phyloP scores from a whole-genome alignment of 2,113 vertebrate genomes.

The Cranoglanis bouderius region DNA sequence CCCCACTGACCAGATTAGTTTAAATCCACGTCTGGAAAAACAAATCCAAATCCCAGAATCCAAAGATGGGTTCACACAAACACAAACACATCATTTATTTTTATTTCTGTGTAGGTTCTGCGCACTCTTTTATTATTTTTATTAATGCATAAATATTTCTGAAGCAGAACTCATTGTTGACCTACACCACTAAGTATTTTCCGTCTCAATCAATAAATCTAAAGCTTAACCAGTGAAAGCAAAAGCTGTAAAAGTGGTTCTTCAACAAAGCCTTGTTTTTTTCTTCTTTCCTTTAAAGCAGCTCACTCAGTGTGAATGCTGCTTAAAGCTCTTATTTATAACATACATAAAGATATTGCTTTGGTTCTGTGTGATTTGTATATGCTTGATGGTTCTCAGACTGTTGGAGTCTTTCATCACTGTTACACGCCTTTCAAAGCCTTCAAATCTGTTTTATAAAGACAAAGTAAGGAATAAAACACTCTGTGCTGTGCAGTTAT shows the following conservation, averaged over 20 bases:
- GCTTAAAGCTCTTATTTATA: background rate
- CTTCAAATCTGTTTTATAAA: background rate
- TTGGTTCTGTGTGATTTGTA: background rate
- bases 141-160: background rate
- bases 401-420: background rate
- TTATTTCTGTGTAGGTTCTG: background rate
- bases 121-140: background rate
- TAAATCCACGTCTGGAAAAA: conserved; percentile 28
- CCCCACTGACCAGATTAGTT: conserved; percentile 8
- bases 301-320: background rate
- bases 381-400: background rate
- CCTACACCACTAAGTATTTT: background rate
- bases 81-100: background rate
- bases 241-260: background rate
- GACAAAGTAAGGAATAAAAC: background rate
- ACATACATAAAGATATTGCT: background rate
- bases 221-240: background rate
- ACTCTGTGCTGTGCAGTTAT: background rate
- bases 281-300: background rate
- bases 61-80: background rate
- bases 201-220: background rate
- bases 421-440: background rate
- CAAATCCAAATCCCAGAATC: background rate
- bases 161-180: background rate
- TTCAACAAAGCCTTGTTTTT: background rate